Conservation (phyloP, 30 jellyfish, hydroid and myxozoan genomes). For the Rhopilema esculentum region DNA sequence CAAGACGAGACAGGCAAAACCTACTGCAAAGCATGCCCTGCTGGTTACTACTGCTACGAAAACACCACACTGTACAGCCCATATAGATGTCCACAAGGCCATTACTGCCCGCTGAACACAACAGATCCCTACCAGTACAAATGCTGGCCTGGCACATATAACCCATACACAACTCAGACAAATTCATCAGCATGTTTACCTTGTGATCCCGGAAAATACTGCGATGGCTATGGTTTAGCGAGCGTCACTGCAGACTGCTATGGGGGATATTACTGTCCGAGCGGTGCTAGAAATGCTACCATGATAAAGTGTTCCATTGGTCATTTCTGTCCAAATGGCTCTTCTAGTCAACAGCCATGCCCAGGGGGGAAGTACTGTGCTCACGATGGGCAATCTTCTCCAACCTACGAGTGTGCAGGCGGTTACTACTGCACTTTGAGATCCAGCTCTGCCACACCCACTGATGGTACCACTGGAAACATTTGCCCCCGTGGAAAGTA, state of each 20-base stretch:
- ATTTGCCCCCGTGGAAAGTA: constrained; percentile 89
- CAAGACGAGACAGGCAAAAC: constrained; percentile 93
- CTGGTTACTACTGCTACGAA: constrained; percentile 90
- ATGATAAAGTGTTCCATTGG: constrained; percentile 85
- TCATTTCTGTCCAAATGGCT: constrained; percentile 90
- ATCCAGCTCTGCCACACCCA: constrained; percentile 86
- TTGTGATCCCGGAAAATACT: constrained; percentile 92
- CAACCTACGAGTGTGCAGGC: constrained; percentile 87
- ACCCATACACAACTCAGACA: constrained; percentile 73
- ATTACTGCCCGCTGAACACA: constrained; percentile 92
- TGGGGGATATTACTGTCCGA: constrained; percentile 96
- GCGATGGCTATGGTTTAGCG: constrained; percentile 84
- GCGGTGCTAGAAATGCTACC: constrained; percentile 87
- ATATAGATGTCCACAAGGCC: constrained; percentile 88
- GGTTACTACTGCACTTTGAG: constrained; percentile 89
- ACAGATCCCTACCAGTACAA: constrained; percentile 82
- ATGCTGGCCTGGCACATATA: constrained; percentile 97
- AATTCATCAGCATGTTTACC: constrained; percentile 83
- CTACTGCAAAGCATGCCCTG: constrained; percentile 88
- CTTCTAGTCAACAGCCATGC: constrained; percentile 77
- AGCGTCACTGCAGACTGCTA: constrained; percentile 76
- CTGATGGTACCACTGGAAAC: constrained; percentile 90
- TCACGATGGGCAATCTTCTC: constrained; percentile 75
- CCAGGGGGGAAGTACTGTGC: constrained; percentile 93
- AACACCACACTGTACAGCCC: constrained; percentile 71